These are phyloP conservation scores for Crossocerus cetratus DNA, from an alignment of 2,888 invertebrate species.

Conservation along the genomic window DNA sequence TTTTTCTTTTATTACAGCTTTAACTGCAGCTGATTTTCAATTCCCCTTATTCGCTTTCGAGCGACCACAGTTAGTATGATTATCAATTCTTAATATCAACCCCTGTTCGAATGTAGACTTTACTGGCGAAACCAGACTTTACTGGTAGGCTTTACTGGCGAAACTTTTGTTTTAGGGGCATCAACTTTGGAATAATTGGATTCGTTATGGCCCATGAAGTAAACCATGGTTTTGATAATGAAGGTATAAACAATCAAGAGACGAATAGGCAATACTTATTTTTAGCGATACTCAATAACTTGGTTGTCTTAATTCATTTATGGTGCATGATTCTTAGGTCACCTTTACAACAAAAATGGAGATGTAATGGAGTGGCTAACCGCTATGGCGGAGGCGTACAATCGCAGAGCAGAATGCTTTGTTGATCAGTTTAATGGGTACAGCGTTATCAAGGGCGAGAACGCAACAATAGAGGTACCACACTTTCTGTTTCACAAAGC, in stretches of 20 bases:
- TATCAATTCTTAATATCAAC: background rate
- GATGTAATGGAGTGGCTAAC: constrained; percentile 40
- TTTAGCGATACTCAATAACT: background rate
- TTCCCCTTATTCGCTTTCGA: constrained; percentile 34
- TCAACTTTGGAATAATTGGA: constrained; percentile 51
- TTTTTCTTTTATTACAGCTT: constrained; percentile 18
- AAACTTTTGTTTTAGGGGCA: constrained; percentile 23
- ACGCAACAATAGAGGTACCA: constrained; percentile 30
- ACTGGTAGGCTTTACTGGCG: background rate
- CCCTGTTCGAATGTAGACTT: no score
- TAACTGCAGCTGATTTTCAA: constrained; percentile 48
- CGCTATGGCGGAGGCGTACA: constrained; percentile 37
- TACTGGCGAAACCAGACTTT: background rate
- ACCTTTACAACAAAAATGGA: constrained; percentile 31
- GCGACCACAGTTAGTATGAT: constrained; percentile 44
- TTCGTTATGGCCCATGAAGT: constrained; percentile 49
- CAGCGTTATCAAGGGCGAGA: background rate
- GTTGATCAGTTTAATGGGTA: constrained; percentile 51
- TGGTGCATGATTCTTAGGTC: constrained; percentile 27
- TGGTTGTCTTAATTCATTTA: background rate
- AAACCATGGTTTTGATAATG: constrained; percentile 51
- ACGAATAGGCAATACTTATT: background rate
- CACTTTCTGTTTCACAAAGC: no score
- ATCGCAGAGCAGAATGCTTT: constrained; percentile 48
- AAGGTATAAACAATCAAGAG: constrained; percentile 20